Percentiles rank a stretch among this genome's conserved stretches.
Conservation (phyloP, 2,888 invertebrate species). For the Drosophila formosana region DNA sequence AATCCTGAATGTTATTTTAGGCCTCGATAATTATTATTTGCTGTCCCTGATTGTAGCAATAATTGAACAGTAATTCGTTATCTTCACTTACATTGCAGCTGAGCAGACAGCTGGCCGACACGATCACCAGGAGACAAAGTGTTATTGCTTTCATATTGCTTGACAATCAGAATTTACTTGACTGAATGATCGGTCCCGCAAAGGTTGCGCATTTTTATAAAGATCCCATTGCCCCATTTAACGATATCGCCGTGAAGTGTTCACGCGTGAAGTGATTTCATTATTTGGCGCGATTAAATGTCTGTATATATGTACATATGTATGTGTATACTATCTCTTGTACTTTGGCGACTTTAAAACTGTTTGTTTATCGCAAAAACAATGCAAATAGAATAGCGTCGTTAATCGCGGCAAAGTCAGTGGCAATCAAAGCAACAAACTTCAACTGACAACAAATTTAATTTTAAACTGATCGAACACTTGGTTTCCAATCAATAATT, state of each 20-base stretch:
- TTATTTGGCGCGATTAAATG: constrained; percentile 18
- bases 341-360: not conserved
- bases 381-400: not conserved
- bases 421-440: constrained; percentile 1
- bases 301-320: constrained; percentile 8
- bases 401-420: constrained; percentile 36
- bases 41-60: too few relatives aligned
- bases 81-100: constrained; percentile 53
- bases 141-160: constrained; percentile 54
- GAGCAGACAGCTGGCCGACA: constrained; percentile 55
- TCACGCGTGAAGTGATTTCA: constrained; percentile 9
- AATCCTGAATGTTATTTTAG: too few relatives aligned
- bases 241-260: constrained; percentile 27
- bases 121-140: constrained; percentile 52
- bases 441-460: constrained; percentile 24
- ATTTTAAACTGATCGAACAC: constrained; percentile 17
- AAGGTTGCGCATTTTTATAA: constrained; percentile 33
- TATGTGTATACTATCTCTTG: not conserved
- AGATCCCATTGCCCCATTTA: not conserved
- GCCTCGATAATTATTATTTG: too few relatives aligned
- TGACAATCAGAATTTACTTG: constrained; percentile 12
- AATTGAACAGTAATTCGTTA: too few relatives aligned
- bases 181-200: constrained; percentile 17
- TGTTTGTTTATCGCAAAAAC: constrained; percentile 22
- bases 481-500: constrained; percentile 28